A percentile compares a stretch with the other conserved stretches of the same genome.
These are phyloP conservation scores for Conus canariensis DNA, from an alignment of 2,888 invertebrate species.

Conservation along the genomic window DNA sequence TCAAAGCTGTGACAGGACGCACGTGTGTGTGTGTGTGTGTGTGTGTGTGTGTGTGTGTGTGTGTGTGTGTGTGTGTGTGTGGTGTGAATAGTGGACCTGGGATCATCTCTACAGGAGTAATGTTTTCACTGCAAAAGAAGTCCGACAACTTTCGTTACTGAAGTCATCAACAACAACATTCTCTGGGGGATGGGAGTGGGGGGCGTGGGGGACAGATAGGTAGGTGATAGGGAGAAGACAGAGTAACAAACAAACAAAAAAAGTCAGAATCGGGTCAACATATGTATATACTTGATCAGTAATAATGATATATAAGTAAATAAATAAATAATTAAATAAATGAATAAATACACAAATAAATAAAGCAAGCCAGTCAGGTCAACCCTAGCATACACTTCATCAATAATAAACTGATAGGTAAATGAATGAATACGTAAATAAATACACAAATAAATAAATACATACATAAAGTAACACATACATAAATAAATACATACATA, in stretches of 20 bases:
- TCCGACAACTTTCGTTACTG: no score
- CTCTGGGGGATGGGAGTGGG: no score
- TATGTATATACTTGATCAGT: not conserved
- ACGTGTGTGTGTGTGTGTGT: no score
- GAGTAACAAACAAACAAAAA: not conserved
- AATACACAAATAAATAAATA: not conserved
- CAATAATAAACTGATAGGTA: not conserved
- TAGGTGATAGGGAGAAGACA: not conserved
- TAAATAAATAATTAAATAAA: not conserved
- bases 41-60: no score
- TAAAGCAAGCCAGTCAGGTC: not conserved
- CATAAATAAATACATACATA: not conserved
- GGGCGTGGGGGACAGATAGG: not conserved
- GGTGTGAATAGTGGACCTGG: no score
- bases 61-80: no score
- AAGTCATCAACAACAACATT: no score
- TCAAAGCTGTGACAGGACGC: no score
- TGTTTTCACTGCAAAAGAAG: no score
- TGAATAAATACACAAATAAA: not conserved
- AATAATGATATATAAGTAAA: not conserved
- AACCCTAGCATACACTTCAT: no score
- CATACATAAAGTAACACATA: not conserved
- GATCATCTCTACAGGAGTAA: no score
- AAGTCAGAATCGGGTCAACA: not conserved
- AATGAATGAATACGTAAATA: not conserved